Conservation (phyloP, 2,888 invertebrate species). For the Drosophila anomalata region DNA sequence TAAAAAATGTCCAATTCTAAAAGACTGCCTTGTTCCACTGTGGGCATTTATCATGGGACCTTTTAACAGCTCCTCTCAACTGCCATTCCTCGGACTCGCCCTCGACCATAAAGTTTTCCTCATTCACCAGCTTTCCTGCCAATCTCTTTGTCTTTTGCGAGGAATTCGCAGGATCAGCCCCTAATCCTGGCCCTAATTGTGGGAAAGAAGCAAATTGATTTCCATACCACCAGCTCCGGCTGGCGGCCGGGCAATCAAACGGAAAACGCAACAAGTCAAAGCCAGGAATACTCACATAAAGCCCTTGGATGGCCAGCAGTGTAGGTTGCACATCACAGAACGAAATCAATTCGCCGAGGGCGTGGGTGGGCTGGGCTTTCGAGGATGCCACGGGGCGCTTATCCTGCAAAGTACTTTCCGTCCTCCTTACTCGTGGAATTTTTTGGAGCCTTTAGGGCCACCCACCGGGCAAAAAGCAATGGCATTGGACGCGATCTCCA, state of each 20-base stretch:
- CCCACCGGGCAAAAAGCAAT: conserved; percentile 32
- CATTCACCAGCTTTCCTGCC: conserved; percentile 1
- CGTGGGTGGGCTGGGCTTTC: conserved; percentile 44
- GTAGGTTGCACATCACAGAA: conserved; percentile 23
- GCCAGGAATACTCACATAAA: conserved; percentile 39
- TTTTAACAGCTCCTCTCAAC: conserved; percentile 25
- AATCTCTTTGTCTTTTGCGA: conserved; percentile 11
- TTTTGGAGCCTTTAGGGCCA: conserved; percentile 16
- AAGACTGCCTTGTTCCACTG: conserved; percentile 8
- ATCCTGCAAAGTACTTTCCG: conserved; percentile 55
- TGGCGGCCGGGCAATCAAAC: conserved; percentile 25
- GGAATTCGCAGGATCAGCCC: conserved; percentile 12
- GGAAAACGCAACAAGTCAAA: conserved; percentile 59
- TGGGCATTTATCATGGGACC: not conserved
- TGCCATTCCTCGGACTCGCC: conserved; percentile 25
- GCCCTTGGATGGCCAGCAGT: conserved; percentile 21
- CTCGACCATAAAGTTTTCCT: conserved; percentile 28
- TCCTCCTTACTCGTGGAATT: conserved; percentile 53
- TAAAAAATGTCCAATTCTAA: no score
- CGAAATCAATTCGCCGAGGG: conserved; percentile 28
- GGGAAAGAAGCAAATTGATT: conserved; percentile 41
- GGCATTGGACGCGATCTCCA: conserved; percentile 7
- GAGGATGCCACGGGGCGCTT: conserved; percentile 55
- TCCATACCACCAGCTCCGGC: conserved; percentile 28
- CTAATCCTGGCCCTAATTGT: conserved; percentile 38